phyloP scores from a whole-genome alignment of 2,888 invertebrate genomes.

The Drosophila vallismaia region DNA sequence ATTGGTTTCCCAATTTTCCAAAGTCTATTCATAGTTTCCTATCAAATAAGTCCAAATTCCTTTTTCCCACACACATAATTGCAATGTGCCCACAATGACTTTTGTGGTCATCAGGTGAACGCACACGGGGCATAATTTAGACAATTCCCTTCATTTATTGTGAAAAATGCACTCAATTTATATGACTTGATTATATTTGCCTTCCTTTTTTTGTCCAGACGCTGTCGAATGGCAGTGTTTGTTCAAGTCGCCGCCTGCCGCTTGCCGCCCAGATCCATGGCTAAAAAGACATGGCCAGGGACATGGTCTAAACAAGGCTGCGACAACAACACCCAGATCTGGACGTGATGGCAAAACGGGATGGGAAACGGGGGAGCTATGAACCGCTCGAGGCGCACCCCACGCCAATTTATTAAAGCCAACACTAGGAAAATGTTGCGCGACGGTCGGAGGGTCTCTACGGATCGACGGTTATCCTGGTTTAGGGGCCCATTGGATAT shows the following conservation, averaged over 20 bases:
- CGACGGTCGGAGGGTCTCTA: constrained; percentile 33
- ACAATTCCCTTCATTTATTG: constrained; percentile 76
- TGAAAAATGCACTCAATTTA: constrained; percentile 78
- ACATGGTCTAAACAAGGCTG: constrained; percentile 51
- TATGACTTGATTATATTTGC: constrained; percentile 77
- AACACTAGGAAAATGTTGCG: constrained; percentile 61
- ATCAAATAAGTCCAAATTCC: background rate
- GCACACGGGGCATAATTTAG: constrained; percentile 68
- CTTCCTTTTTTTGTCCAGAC: constrained; percentile 35
- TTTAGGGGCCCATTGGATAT: constrained; percentile 44
- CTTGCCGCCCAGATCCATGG: constrained; percentile 51
- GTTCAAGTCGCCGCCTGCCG: constrained; percentile 50
- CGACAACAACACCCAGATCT: constrained; percentile 39
- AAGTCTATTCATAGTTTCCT: background rate
- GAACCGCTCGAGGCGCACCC: constrained; percentile 70
- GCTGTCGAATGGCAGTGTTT: constrained; percentile 54
- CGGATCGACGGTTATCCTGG: constrained; percentile 12
- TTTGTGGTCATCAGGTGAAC: constrained; percentile 33
- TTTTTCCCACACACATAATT: constrained; percentile 49
- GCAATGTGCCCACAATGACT: constrained; percentile 19
- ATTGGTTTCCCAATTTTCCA: too few species aligned
- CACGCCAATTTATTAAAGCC: constrained; percentile 79
- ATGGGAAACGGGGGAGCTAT: constrained; percentile 3
- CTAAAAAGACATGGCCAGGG: constrained; percentile 35
- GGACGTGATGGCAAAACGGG: background rate